phyloP scores from a whole-genome alignment of 1,140 invertebrate species.

The Harlomillsia oculata region DNA sequence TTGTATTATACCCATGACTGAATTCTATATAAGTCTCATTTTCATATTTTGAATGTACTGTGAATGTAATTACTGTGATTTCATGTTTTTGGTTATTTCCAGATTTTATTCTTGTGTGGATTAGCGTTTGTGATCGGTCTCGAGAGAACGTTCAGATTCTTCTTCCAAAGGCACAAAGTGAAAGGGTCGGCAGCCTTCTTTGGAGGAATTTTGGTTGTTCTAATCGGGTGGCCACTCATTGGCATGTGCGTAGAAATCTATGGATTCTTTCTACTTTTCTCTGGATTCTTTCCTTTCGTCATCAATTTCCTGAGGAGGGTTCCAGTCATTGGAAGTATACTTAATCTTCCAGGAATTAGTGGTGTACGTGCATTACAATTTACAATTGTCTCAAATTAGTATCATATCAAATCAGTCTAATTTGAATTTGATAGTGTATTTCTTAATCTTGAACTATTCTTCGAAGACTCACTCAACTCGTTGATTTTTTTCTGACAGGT shows the following conservation, averaged over 20 bases:
- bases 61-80: neutral
- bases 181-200: slow-evolving; percentile 88
- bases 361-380: slow-evolving; percentile 42
- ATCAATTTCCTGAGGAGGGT: slow-evolving; percentile 55
- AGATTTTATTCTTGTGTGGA: slow-evolving; percentile 91
- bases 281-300: slow-evolving; percentile 55
- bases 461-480: too few relatives aligned
- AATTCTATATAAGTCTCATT: neutral
- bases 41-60: neutral
- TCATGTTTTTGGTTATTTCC: slow-evolving; percentile 27
- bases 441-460: too few relatives aligned
- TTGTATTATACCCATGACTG: neutral
- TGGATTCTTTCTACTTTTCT: slow-evolving; percentile 69
- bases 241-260: slow-evolving; percentile 94
- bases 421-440: too few relatives aligned
- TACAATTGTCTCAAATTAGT: neutral
- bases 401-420: too few relatives aligned
- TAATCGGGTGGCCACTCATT: slow-evolving; percentile 91
- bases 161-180: slow-evolving; percentile 95
- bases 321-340: slow-evolving; percentile 51
- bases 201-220: slow-evolving; percentile 83
- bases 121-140: slow-evolving; percentile 93
- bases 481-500: too few relatives aligned
- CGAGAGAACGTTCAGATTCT: slow-evolving; percentile 90
- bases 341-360: slow-evolving; percentile 52